These are phyloP conservation scores for Brachionus angularis DNA, from an alignment of 1,140 invertebrate species.

Conservation along the genomic window DNA sequence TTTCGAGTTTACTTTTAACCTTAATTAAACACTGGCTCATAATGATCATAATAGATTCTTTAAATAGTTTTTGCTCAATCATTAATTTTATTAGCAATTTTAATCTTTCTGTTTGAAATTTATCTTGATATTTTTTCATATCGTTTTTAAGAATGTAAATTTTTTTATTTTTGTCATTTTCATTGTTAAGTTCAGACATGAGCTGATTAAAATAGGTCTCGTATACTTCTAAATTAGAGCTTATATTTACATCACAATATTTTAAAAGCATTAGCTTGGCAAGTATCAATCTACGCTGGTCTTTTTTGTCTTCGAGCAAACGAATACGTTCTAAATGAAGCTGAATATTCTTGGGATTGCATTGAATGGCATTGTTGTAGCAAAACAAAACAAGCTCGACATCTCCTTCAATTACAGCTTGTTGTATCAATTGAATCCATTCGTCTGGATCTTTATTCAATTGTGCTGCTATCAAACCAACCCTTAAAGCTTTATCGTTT, in stretches of 20 bases:
- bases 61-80: slow-evolving; percentile 36
- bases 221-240: slow-evolving; percentile 17
- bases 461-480: slow-evolving; percentile 45
- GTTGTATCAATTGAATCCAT: slow-evolving; percentile 42
- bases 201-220: slow-evolving; percentile 31
- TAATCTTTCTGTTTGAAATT: slow-evolving; percentile 14
- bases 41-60: slow-evolving; percentile 27
- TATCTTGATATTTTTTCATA: slow-evolving; percentile 4
- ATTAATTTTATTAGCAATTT: slow-evolving; percentile 22
- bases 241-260: background rate
- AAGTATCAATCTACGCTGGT: background rate
- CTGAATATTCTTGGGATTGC: slow-evolving; percentile 38
- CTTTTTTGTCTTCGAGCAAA: slow-evolving; percentile 29
- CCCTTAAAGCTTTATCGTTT: slow-evolving; percentile 74
- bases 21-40: slow-evolving; percentile 6
- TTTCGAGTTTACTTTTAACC: slow-evolving; percentile 10
- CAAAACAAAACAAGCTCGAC: slow-evolving; percentile 37
- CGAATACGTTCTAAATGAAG: slow-evolving; percentile 32
- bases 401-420: slow-evolving; percentile 38
- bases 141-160: slow-evolving; percentile 43
- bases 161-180: slow-evolving; percentile 22
- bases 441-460: slow-evolving; percentile 36
- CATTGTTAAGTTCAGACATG: slow-evolving; percentile 18
- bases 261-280: slow-evolving; percentile 41
- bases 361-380: slow-evolving; percentile 41